A percentile compares a stretch with the other conserved stretches of the same genome.
phyloP scores from a whole-genome alignment of 1,140 invertebrate genomes.

The Drosophila truncata region DNA sequence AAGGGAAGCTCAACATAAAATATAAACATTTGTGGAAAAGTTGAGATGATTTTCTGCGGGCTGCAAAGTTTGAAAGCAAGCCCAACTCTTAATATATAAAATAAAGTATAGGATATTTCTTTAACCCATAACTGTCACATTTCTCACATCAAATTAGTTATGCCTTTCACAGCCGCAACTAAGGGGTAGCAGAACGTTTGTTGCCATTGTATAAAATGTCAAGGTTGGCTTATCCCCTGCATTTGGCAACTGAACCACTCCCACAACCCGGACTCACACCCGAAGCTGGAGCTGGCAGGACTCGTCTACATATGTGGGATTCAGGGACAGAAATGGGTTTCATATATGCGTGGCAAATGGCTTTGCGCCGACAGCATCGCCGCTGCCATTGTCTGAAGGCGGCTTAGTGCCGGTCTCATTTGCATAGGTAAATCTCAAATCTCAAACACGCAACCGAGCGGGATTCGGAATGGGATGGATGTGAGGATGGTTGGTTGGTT shows the following conservation, averaged over 20 bases:
- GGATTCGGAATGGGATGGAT: background rate
- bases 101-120: background rate
- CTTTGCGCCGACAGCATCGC: constrained; percentile 50
- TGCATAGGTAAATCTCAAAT: constrained; percentile 66
- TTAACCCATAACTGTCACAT: constrained; percentile 8
- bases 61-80: background rate
- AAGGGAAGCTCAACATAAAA: background rate
- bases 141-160: background rate
- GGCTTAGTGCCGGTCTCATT: constrained; percentile 72
- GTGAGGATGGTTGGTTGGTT: background rate
- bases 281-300: constrained; percentile 10
- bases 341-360: constrained; percentile 56
- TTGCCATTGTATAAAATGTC: constrained; percentile 68
- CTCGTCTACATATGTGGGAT: constrained; percentile 10
- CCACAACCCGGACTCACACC: constrained; percentile 1
- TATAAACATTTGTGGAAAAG: constrained; percentile 10
- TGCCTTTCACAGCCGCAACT: background rate
- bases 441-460: constrained; percentile 21
- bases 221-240: constrained; percentile 78
- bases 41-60: background rate
- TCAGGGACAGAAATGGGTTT: constrained; percentile 35
- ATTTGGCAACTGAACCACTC: constrained; percentile 61
- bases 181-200: constrained; percentile 48
- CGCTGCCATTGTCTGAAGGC: constrained; percentile 67
- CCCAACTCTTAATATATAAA: background rate